Evolutionary conservation across 2,888 invertebrate genomes (phyloP).

Genomic region (Euplagia quadripunctaria): DNA sequence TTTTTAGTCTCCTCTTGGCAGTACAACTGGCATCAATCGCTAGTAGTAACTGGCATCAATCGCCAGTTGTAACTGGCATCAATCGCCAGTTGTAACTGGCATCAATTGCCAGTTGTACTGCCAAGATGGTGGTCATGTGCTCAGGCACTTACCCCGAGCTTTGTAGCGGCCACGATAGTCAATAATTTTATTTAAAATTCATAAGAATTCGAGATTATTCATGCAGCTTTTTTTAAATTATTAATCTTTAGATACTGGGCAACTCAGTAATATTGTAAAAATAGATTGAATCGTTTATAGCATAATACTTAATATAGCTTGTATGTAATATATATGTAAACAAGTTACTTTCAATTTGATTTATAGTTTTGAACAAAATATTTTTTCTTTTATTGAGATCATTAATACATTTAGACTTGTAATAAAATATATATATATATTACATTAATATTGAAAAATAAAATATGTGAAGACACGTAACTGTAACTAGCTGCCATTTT

Average conservation of each 20-base stretch:
- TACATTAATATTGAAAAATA: slow-evolving; percentile 5
- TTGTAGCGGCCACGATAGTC: not conserved
- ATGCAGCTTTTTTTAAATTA: no score
- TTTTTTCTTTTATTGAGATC: slow-evolving; percentile 22
- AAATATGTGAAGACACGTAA: not conserved
- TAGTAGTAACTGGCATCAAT: no score
- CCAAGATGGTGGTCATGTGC: not conserved
- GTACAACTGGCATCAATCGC: no score
- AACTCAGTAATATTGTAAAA: not conserved
- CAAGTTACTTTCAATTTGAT: slow-evolving; percentile 2
- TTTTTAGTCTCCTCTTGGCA: not conserved
- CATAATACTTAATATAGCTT: not conserved
- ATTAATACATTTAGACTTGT: slow-evolving; percentile 10
- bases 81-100: not conserved
- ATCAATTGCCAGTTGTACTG: not conserved
- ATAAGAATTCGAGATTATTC: no score
- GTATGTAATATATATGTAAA: not conserved
- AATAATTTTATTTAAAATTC: no score
- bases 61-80: not conserved
- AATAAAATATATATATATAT: slow-evolving; percentile 3
- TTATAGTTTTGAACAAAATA: slow-evolving; percentile 5
- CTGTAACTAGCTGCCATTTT: not conserved
- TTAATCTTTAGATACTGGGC: no score
- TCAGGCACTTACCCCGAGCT: not conserved
- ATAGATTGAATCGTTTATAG: not conserved